Base-by-base conservation (phyloP, 2,797 vertebrate species). In the Microctenopoma steveboyesi region DNA sequence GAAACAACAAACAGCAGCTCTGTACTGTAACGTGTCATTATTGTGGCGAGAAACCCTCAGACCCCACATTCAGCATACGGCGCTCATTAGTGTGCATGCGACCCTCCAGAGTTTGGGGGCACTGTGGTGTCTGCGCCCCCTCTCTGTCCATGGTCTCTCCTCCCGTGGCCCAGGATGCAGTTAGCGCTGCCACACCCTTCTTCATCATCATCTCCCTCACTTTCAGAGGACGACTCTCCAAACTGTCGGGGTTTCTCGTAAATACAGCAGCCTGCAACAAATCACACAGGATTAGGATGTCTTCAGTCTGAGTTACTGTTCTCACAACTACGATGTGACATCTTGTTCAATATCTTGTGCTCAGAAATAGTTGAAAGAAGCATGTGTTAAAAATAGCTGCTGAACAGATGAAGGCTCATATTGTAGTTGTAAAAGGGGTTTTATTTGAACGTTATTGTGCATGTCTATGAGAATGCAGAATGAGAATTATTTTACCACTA, bases 181-280 rank as follows among this genome's bases (percentile, higher is more conserved):
- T 98, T 95, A 35, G 94, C 94, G 2, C 96, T 97, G 33, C 96
- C 95, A 6, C 97, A 98, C 58, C 96, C 96, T 72, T 96, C 96
- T 0, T 96, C 95, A 0, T 95, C 95, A 0, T 97, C 96, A 0
- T 97, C 97, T 0, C 96, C 96, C 63, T 97, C 96, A 2, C 96
- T 98, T 82, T 98, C 96, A 0, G 96, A 96, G 11, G 96, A 97
- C 14, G 96, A 97, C 82, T 97, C 96, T 4, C 96, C 96, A 9
- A 98, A 97, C 76, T 96, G 95, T 42, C 93, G 87, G 1, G 96
- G 96, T 87, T 98, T 98, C 92, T 98, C 96, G 14, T 97, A 98
- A 79, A 98, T 91, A 86, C 96, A 98, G 90, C 97, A 98, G 89
- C 97, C 97, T 98, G 85, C 1, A 55, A 64, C 53, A 79, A 40